Evolutionary conservation across 2,797 vertebrate genomes (phyloP).

Genomic region (Peromyscus eremicus): DNA sequence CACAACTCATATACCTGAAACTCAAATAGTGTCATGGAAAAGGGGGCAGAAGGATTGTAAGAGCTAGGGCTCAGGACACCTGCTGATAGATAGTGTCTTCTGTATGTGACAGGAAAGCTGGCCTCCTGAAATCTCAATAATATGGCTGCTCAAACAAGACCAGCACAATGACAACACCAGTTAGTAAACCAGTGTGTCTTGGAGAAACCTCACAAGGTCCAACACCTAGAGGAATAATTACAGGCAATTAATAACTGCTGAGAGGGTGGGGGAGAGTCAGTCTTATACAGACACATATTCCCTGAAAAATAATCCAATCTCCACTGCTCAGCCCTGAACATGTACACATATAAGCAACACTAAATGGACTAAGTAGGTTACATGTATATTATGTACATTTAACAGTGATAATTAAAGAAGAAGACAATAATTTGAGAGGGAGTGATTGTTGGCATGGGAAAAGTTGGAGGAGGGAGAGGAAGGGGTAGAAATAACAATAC

Average conservation of each 20-base stretch:
- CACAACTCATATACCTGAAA: background rate
- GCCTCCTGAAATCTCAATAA: background rate
- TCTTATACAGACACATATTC: background rate
- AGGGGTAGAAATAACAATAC: background rate
- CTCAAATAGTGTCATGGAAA: background rate
- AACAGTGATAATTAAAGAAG: background rate
- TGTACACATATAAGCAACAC: background rate
- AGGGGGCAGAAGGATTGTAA: background rate
- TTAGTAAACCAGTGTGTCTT: background rate
- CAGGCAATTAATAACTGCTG: background rate
- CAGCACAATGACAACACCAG: background rate
- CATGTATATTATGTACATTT: background rate
- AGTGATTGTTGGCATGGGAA: background rate
- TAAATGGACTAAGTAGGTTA: background rate
- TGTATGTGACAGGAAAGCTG: background rate
- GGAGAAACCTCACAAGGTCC: background rate
- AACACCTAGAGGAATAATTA: background rate
- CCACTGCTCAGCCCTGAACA: background rate
- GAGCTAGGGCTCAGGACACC: background rate
- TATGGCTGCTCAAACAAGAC: background rate
- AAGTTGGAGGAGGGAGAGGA: background rate
- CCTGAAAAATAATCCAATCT: background rate
- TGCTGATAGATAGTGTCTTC: background rate
- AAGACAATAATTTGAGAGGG: background rate
- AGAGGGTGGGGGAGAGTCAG: background rate